Evolutionary conservation across 2,113 vertebrate species (phyloP).

Genomic region (Gracilinanus agilis): DNA sequence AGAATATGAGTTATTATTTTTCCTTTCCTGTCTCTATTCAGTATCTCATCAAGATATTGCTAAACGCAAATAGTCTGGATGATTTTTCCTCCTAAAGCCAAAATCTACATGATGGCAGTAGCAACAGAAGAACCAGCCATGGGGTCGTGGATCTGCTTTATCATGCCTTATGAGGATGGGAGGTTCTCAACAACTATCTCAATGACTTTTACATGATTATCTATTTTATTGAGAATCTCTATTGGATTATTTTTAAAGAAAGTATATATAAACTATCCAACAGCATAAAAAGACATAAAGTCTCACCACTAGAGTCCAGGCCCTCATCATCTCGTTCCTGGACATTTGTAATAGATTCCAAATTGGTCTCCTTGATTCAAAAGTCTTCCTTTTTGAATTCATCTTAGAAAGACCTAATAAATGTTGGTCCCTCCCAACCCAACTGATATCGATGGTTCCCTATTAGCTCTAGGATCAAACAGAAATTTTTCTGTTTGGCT

Average conservation of each 20-base stretch:
- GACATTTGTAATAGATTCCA: not conserved
- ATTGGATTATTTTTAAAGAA: not conserved
- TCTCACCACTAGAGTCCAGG: not conserved
- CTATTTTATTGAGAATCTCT: not conserved
- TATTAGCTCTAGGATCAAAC: not conserved
- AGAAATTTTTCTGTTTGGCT: not conserved
- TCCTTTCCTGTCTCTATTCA: not conserved
- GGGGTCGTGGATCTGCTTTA: not conserved
- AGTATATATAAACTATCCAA: not conserved
- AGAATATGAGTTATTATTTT: not conserved
- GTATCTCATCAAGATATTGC: not conserved
- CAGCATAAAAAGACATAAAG: not conserved
- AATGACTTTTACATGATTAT: not conserved
- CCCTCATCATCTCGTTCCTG: not conserved
- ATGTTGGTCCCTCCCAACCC: not conserved
- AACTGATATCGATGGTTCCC: not conserved
- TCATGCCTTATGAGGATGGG: not conserved
- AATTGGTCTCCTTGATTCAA: not conserved
- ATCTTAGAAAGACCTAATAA: not conserved
- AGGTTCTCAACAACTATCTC: not conserved
- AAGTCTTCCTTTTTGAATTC: not conserved
- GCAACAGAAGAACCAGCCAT: not conserved
- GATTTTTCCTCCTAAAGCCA: not conserved
- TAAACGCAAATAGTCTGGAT: not conserved
- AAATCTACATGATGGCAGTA: not conserved